Base-by-base conservation (phyloP, 1,140 invertebrate species). In the Venturia canescens region DNA sequence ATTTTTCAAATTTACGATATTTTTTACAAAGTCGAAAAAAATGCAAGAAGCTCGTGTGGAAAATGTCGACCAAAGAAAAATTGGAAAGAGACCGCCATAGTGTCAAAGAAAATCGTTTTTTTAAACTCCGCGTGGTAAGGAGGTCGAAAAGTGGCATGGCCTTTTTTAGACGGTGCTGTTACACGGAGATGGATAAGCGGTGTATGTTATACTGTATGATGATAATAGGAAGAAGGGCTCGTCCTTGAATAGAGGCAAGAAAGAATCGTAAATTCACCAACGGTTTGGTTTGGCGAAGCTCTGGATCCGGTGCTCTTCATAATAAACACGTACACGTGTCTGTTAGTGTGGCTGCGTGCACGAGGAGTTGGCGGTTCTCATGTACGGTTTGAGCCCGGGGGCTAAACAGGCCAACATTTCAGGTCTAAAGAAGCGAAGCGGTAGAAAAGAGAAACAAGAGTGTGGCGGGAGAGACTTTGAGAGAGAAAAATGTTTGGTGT, bases 211-310 rank as follows among this genome's bases (percentile, higher is more conserved):
- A n/a, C n/a, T n/a, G n/a, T n/a, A n/a, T 53, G n/a, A 63, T 23
- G 27, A 63, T 63, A 63, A 63, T 63, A 63, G 27, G 27, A 63
- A 53, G 1, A 26, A 63, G 11, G 21, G n/a, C 60, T 63, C 23
- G 60, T 63, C 60, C 60, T 63, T 63, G 60, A 63, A 63, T 13
- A 23, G 23, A 63, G 23, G 60, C 21, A 63, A 63, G 23, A 13
- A 63, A 63, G 60, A 13, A 63, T 63, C 60, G 60, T 63, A 63
- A 63, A 63, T 63, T 63, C 3, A 23, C 60, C 60, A 26, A 26
- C 23, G 60, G 21, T 63, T 63, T 63, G 3, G 60, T 63, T 63
- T 63, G 5, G 60, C 60, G 23, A 63, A 63, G 23, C 60, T 63
- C 23, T 13, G 21, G 23, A 63, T 3, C n/a, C 23, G 23, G 60